phyloP scores from a whole-genome alignment of 2,888 invertebrate genomes.

The Nephrocerus scutellatus region DNA sequence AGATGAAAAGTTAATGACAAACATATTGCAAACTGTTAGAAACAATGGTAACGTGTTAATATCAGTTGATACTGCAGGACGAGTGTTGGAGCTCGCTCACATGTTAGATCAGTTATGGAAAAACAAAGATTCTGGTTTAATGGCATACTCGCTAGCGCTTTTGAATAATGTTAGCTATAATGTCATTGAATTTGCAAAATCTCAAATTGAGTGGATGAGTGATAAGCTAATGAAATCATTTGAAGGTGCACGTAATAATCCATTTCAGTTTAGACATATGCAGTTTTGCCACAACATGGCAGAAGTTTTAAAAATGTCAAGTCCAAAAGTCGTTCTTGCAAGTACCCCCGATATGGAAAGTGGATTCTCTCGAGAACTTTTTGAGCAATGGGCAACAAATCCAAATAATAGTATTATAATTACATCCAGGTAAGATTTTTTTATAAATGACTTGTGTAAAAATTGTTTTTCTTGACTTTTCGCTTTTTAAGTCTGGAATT shows the following conservation, averaged over 20 bases:
- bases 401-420: constrained; percentile 90
- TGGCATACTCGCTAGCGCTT: constrained; percentile 88
- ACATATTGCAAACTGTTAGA: constrained; percentile 86
- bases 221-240: constrained; percentile 92
- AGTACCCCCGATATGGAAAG: constrained; percentile 92
- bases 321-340: constrained; percentile 91
- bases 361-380: constrained; percentile 91
- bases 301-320: constrained; percentile 78
- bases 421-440: constrained; percentile 62
- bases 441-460: neutral
- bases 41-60: constrained; percentile 94
- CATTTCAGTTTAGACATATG: constrained; percentile 90
- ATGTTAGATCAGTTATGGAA: constrained; percentile 93
- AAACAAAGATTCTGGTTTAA: constrained; percentile 90
- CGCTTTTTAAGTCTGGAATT: constrained; percentile 2
- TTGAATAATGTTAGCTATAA: constrained; percentile 96
- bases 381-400: constrained; percentile 88
- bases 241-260: constrained; percentile 86
- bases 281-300: constrained; percentile 88
- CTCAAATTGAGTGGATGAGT: constrained; percentile 99
- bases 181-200: constrained; percentile 97
- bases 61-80: constrained; percentile 93
- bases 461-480: neutral
- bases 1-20: constrained; percentile 96
- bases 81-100: constrained; percentile 92